Conservation (phyloP, 2,888 invertebrate species). For the Xestia rhomboidea region DNA sequence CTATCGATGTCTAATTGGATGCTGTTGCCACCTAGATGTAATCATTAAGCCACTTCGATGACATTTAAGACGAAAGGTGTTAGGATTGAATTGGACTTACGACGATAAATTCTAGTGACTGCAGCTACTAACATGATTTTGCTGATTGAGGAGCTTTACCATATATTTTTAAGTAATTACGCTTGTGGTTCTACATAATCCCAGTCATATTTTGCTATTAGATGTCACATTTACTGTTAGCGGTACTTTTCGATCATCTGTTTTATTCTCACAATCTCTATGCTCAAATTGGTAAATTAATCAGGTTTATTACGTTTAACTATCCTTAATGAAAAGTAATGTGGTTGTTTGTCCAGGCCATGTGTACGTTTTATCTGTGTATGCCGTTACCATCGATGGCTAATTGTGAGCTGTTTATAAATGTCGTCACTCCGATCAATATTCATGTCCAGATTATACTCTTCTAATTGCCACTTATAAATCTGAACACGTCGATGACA, state of each 20-base stretch:
- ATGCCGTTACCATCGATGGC: slow-evolving; percentile 76
- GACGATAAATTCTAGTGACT: not conserved
- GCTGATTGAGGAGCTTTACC: not conserved
- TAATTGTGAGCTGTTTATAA: slow-evolving; percentile 85
- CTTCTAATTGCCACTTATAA: slow-evolving; percentile 88
- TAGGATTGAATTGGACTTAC: not conserved
- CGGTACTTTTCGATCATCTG: slow-evolving; percentile 42
- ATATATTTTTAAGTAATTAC: not conserved
- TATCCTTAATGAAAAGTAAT: slow-evolving; percentile 69
- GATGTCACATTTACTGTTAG: slow-evolving; percentile 37
- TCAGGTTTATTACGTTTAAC: slow-evolving; percentile 59
- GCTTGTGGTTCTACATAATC: slow-evolving; percentile 13
- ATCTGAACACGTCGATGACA: slow-evolving; percentile 86
- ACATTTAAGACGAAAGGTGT: slow-evolving; percentile 20
- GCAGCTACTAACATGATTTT: not conserved
- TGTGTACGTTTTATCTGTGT: slow-evolving; percentile 67
- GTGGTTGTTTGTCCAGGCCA: slow-evolving; percentile 65
- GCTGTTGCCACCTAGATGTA: slow-evolving; percentile 29
- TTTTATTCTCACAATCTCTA: slow-evolving; percentile 46
- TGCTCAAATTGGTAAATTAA: slow-evolving; percentile 48
- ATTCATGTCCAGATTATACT: slow-evolving; percentile 86
- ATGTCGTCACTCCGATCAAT: slow-evolving; percentile 84
- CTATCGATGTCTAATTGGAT: slow-evolving; percentile 53
- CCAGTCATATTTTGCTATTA: slow-evolving; percentile 17
- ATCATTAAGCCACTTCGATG: slow-evolving; percentile 24